A percentile compares a stretch with the other conserved stretches of the same genome.
Conservation (phyloP, 2,797 vertebrate species). For the Bovichtus variegatus region DNA sequence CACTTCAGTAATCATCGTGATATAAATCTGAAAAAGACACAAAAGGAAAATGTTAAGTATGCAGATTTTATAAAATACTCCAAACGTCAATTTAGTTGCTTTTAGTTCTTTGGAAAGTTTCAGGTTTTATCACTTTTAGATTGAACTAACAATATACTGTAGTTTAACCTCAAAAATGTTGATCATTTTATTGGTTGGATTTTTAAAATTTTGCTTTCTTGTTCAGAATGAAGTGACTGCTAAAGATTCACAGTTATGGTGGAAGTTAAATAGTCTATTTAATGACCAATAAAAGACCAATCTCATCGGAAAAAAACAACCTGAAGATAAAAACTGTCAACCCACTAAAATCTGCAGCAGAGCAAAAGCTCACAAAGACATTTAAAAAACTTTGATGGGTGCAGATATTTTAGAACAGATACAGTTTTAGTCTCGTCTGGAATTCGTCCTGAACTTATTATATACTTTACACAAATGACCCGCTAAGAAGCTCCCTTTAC, state of each 20-base stretch:
- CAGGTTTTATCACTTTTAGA: not conserved
- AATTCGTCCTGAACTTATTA: not conserved
- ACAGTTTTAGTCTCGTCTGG: not conserved
- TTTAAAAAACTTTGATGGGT: not conserved
- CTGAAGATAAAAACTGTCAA: not conserved
- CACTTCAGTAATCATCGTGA: slow-evolving; percentile 59
- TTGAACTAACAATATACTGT: not conserved
- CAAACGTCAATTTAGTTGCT: not conserved
- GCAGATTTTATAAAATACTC: not conserved
- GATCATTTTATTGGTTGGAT: too few relatives aligned
- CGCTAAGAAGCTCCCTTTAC: slow-evolving; percentile 63
- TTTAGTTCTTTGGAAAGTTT: not conserved
- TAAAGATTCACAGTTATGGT: not conserved
- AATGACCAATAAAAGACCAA: not conserved
- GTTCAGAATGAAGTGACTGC: not conserved
- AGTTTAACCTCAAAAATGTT: too few relatives aligned
- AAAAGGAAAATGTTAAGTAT: slow-evolving; percentile 2
- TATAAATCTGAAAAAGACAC: slow-evolving; percentile 67
- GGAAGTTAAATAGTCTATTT: too few relatives aligned
- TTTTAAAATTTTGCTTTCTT: too few relatives aligned
- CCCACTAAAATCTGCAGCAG: not conserved
- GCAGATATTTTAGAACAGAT: not conserved
- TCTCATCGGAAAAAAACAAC: not conserved
- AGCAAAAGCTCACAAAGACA: not conserved
- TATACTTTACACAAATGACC: not conserved